Percentiles rank a stretch among this genome's conserved stretches.
Evolutionary conservation across 2,113 vertebrate species (phyloP).

Genomic region (Raja brachyura): DNA sequence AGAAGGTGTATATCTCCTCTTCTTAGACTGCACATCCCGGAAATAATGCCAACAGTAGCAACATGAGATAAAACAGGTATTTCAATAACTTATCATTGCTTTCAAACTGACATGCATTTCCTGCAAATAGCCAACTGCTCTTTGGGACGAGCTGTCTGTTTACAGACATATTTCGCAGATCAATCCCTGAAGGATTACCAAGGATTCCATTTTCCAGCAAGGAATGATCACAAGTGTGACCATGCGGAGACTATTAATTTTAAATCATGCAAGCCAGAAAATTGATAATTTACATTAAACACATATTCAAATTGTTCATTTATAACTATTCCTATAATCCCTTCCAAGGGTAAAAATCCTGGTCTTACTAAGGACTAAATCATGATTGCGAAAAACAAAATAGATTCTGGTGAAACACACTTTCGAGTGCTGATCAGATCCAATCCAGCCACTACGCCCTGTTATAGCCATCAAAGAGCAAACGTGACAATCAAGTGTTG

Average conservation of each 20-base stretch:
- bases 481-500: no score
- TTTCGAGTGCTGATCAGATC: neutral
- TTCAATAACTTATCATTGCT: conserved; percentile 45
- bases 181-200: neutral
- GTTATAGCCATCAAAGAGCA: neutral
- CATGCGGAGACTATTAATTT: no score
- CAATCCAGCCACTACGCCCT: neutral
- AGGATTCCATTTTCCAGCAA: neutral
- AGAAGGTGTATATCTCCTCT: conserved; percentile 88
- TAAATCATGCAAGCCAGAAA: no score
- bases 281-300: no score
- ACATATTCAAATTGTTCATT: no score
- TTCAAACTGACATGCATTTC: conserved; percentile 12
- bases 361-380: neutral
- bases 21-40: conserved; percentile 78
- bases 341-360: neutral
- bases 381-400: neutral
- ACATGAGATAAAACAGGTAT: conserved; percentile 42
- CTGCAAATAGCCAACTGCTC: neutral
- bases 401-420: neutral
- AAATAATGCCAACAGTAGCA: conserved; percentile 58
- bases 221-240: neutral
- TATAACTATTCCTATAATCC: neutral
- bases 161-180: neutral
- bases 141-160: neutral